Evolutionary conservation across 2,113 vertebrate genomes (phyloP).

Genomic region (Pagrus major): DNA sequence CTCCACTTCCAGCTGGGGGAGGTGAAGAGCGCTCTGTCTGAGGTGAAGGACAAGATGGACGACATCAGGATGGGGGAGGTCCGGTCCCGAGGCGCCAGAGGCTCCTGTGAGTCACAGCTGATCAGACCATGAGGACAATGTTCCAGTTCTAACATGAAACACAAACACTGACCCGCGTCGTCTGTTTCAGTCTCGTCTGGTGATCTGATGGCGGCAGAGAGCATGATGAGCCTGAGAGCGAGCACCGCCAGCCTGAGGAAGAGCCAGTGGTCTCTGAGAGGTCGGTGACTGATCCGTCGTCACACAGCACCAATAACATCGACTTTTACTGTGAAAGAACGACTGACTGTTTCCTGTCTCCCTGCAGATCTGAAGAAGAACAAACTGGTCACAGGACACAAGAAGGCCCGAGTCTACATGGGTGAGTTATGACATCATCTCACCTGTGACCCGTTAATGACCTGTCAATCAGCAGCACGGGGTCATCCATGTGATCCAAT

Average conservation of each 20-base stretch:
- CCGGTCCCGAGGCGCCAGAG: conserved; percentile 33
- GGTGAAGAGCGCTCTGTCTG: conserved; percentile 71
- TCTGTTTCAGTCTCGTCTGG: conserved; percentile 55
- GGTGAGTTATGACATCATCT: too few relatives aligned
- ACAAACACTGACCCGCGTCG: too few relatives aligned
- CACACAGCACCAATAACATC: not conserved
- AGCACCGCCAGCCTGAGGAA: conserved; percentile 63
- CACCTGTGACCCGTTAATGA: too few relatives aligned
- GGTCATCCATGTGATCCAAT: too few relatives aligned
- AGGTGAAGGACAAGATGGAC: conserved; percentile 77
- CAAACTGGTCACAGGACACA: conserved; percentile 75
- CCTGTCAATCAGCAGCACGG: too few relatives aligned
- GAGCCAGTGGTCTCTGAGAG: conserved; percentile 81
- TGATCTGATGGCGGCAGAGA: conserved; percentile 64
- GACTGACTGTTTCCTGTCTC: conserved; percentile 31
- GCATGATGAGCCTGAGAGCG: conserved; percentile 76
- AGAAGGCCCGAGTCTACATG: conserved; percentile 79
- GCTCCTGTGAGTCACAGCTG: conserved; percentile 60
- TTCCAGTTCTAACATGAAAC: too few relatives aligned
- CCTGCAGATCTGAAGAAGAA: conserved; percentile 73
- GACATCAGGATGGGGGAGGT: conserved; percentile 71
- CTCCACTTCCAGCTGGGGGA: conserved; percentile 76
- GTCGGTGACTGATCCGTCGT: conserved; percentile 40
- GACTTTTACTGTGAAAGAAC: conserved; percentile 18
- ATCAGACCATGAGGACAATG: too few relatives aligned